These are phyloP conservation scores for Hylia prasina DNA, from an alignment of 2,113 vertebrate genomes.

Conservation along the genomic window DNA sequence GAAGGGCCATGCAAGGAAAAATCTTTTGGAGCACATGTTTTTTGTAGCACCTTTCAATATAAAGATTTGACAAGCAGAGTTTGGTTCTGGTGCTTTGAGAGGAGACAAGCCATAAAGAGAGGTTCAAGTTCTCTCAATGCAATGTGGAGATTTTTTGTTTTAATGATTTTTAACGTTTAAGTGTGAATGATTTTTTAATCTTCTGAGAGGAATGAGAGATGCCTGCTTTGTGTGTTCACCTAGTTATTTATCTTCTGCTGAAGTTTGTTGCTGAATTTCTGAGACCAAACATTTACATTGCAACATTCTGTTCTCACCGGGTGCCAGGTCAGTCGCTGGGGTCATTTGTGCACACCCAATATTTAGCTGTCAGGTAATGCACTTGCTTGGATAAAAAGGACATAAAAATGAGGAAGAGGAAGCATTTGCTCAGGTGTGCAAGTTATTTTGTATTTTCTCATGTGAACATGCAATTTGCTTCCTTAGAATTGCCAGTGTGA, in stretches of 20 bases:
- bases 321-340: neutral
- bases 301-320: neutral
- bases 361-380: neutral
- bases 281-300: neutral
- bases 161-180: neutral
- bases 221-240: neutral
- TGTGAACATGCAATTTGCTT: neutral
- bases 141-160: neutral
- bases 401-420: neutral
- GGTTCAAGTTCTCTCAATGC: neutral
- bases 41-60: neutral
- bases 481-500: neutral
- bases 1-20: neutral
- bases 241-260: neutral
- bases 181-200: neutral
- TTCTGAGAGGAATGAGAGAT: neutral
- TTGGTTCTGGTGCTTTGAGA: neutral
- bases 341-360: neutral
- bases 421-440: neutral
- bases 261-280: neutral
- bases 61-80: neutral
- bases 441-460: slow-evolving; percentile 4
- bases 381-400: neutral
- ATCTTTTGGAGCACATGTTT: neutral
- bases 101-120: neutral